Conservation (phyloP, 2,888 invertebrate genomes). For the Panzeria rudis region DNA sequence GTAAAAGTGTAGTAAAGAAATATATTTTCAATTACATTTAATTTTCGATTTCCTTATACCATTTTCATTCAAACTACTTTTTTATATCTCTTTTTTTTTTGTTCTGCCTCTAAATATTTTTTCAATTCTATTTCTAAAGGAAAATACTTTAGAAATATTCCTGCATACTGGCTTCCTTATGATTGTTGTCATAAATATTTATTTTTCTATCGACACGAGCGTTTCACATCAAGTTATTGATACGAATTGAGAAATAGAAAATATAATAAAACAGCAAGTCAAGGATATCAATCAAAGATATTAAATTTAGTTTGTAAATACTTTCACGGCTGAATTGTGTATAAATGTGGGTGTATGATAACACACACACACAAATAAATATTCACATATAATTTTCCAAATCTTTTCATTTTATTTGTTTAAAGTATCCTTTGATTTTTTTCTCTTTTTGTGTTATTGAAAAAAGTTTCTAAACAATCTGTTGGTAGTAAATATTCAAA, state of each 20-base stretch:
- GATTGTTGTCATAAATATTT: conserved; percentile 22
- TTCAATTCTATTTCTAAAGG: conserved; percentile 12
- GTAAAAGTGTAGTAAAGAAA: background rate
- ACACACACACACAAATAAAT: background rate
- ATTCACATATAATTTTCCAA: background rate
- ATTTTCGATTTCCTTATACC: conserved; percentile 39
- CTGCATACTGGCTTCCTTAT: background rate
- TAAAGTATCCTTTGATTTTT: background rate
- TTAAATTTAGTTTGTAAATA: conserved; percentile 55
- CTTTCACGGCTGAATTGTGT: background rate
- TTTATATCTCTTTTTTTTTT: background rate
- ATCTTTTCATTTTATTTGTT: too few relatives aligned
- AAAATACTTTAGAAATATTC: conserved; percentile 3
- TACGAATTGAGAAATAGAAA: background rate
- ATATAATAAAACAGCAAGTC: conserved; percentile 7
- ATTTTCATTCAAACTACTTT: conserved; percentile 16
- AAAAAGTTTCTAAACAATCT: too few relatives aligned
- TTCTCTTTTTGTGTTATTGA: too few relatives aligned
- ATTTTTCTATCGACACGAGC: conserved; percentile 11
- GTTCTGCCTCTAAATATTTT: background rate
- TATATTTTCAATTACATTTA: conserved; percentile 33
- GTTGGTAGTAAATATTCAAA: too few relatives aligned
- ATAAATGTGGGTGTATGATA: background rate
- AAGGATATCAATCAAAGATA: conserved; percentile 63
- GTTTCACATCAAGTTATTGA: conserved; percentile 32